Base-by-base conservation (phyloP, 2,797 vertebrate species). In the Etheostoma nigrum region DNA sequence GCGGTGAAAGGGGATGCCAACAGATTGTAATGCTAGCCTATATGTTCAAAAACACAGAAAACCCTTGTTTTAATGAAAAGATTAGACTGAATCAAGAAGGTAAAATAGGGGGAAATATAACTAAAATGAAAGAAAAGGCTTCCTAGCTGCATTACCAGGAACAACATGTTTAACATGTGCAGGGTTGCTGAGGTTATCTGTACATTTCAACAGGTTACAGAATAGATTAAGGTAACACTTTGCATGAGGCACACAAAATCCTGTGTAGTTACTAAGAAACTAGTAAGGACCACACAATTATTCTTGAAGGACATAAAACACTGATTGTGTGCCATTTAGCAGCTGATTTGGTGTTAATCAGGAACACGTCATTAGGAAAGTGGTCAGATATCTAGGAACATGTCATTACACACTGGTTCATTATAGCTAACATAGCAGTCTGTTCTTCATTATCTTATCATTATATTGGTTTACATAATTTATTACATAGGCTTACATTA, bases 1-100 rank as follows among this genome's bases (percentile, higher is more conserved):
- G 58, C 21, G 65, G 53, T 49, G 49, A 78, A 40, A 74, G 36
- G 13, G 36, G 47, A 58, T 44, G 54, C 21, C 19, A 44, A 12
- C 65, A 61, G 23, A 58, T 36, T 9, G 23, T 53, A 40, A 44
- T 27, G 40, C 36, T 40, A 40, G 36, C 36, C 25, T 64, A 21
- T 21, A 57, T 13, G 23, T 67, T 36, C 14, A 70, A 27, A 66
- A 63, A 62, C 23, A 62, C 25, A 65, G 19, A 36, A 27, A 62
- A 8, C 4, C 1, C 3, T 11, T 21, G 63, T 53, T 65, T 54
- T 59, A 3, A 48, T 6, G 6, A 11, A 45, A 4, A 21, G 14
- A 74, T 52, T 25, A 19, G 10, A 36, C 15, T 33, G 42, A 47
- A 51, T 33, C 15, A 52, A 7, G n/a, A 1, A 67, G 12, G 6